Evolutionary conservation across 2,797 vertebrate genomes (phyloP), one percentile per base, ranked within the genome.

Genomic region (Vultur gryphus): DNA sequence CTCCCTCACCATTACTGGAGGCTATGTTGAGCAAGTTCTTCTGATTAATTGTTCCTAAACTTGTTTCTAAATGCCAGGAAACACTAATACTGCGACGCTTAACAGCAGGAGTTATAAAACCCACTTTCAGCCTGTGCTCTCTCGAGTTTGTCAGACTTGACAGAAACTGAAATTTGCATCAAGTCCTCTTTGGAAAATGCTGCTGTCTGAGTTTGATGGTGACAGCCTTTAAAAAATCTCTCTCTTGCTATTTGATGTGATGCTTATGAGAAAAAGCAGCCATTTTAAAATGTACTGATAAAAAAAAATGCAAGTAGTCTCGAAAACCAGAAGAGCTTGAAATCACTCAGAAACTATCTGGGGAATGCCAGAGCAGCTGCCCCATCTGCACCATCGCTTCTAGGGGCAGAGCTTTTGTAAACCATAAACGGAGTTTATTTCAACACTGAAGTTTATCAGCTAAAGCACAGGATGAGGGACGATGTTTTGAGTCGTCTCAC

Each of bases 41-140:
- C 83, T 84, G 89, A 90, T 82, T 79, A 96, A 90, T 89, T 61
- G 69, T 41, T 91, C 87, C 77, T 88, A 70, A 95, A 89, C 81
- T 59, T 77, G 76, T 93, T 94, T 94, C 95, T 83, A 93, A 97
- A 94, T 89, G 85, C 79, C 94, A 95, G 87, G 79, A 93, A 96
- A 88, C 71, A 52, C 77, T 43, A 94, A 88, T 37, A 64, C n/a
- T n/a, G 70, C 16, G 20, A 92, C 2, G 2, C 64, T 66, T 69
- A 85, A 66, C 59, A 93, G 75, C 76, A 79, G 62, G 70, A 93
- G 65, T 79, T 96, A 79, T 14, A 83, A 87, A 96, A 91, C 7
- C 72, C 26, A 43, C 49, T 77, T 77, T 41, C 58, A 86, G 93
- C 28, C 72, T 70, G 24, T 4, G 75, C n/a, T 64, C 43, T 29